Evolutionary conservation across 2,888 invertebrate genomes (phyloP).

Genomic region (Dryobota labecula): DNA sequence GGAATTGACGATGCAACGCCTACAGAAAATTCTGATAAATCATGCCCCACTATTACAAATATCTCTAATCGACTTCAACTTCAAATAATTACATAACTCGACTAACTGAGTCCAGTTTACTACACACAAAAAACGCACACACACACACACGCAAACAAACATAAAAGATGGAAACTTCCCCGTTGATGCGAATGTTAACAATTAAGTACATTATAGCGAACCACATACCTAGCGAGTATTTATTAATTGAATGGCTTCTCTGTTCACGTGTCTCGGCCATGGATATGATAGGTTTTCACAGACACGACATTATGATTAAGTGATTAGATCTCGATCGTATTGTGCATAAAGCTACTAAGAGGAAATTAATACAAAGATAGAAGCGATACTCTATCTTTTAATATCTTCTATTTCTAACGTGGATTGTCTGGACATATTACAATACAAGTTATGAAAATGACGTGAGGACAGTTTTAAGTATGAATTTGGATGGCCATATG

Average conservation of each 20-base stretch:
- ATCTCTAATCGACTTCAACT: neutral
- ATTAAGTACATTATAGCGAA: slow-evolving; percentile 42
- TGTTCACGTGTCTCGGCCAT: slow-evolving; percentile 47
- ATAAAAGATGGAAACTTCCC: slow-evolving; percentile 58
- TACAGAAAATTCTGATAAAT: neutral
- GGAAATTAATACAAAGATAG: neutral
- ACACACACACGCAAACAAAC: slow-evolving; percentile 1
- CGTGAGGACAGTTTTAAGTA: neutral
- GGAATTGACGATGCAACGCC: neutral
- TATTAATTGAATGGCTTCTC: slow-evolving; percentile 57
- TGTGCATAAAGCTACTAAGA: slow-evolving; percentile 39
- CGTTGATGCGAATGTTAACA: slow-evolving; percentile 42
- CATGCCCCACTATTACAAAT: neutral
- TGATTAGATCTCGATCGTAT: slow-evolving; percentile 31
- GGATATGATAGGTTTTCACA: slow-evolving; percentile 40
- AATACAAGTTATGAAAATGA: neutral
- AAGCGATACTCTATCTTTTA: neutral
- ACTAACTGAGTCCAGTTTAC: neutral
- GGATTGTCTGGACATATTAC: neutral
- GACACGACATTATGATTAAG: slow-evolving; percentile 49
- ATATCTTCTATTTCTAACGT: slow-evolving; percentile 6
- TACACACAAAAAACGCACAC: neutral
- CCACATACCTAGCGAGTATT: slow-evolving; percentile 20
- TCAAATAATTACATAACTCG: neutral
- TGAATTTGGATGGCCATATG: neutral